Evolutionary conservation across 2,888 invertebrate genomes (phyloP).

Genomic region (Busseola fusca): DNA sequence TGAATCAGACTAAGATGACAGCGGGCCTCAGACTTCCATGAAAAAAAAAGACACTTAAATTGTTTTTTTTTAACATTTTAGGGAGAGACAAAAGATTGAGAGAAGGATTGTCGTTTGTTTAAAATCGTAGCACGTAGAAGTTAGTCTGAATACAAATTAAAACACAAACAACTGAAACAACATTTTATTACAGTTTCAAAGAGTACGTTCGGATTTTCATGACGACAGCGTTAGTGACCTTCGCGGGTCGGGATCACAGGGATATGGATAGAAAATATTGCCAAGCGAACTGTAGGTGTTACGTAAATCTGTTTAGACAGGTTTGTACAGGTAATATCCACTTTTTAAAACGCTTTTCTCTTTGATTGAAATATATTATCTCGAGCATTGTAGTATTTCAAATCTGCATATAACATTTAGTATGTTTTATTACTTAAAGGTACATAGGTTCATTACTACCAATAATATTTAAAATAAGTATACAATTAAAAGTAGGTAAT

Average conservation of each 20-base stretch:
- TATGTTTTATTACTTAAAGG: neutral
- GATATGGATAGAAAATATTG: conserved; percentile 52
- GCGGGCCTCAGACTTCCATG: no score
- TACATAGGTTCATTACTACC: neutral
- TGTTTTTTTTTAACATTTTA: neutral
- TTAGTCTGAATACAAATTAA: conserved; percentile 4
- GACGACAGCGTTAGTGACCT: conserved; percentile 5
- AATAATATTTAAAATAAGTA: neutral
- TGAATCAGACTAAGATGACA: neutral
- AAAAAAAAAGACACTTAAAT: neutral
- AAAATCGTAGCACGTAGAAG: neutral
- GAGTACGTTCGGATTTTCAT: conserved; percentile 16
- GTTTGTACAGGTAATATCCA: conserved; percentile 31
- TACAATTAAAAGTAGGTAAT: neutral
- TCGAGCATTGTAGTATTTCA: neutral
- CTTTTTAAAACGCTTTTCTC: conserved; percentile 8
- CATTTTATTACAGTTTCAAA: conserved; percentile 15
- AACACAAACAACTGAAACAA: neutral
- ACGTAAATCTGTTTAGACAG: conserved; percentile 52
- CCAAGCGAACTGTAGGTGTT: conserved; percentile 39
- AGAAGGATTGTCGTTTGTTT: neutral
- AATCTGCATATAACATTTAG: neutral
- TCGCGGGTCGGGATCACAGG: conserved; percentile 20
- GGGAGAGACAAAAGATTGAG: neutral
- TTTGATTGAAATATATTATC: conserved; percentile 11